Base-by-base conservation (phyloP, 1,140 invertebrate genomes). In the Scylla paramamosain region DNA sequence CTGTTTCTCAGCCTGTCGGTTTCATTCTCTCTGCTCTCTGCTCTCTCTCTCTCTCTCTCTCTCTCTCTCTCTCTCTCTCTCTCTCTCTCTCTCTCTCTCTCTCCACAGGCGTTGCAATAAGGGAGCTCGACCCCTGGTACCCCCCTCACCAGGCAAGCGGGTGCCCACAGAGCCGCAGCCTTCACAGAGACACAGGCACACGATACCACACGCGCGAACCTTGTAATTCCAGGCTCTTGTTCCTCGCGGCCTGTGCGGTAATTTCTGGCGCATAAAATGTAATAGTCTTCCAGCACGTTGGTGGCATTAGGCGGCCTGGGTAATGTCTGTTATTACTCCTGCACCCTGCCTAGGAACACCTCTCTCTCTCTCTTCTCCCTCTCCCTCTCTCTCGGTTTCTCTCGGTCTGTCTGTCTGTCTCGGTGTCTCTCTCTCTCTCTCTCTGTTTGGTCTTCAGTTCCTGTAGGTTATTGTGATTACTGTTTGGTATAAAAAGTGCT, bases 191-290 rank as follows among this genome's bases (percentile, higher is more conserved):
- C 67, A 77, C 67, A n/a, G 2, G n/a, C 16, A 77, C 67, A 77
- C 67, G 52, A 77, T n/a, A 77, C 67, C 67, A 25, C 67, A 77
- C 67, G n/a, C 67, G n/a, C 25, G 67, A 77, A 8, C 67, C 67
- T 77, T 77, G 67, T 77, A 77, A 77, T 77, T 77, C 67, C 67
- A n/a, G 67, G 20, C 67, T 77, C 67, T 77, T 77, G 67, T 77
- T 77, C 20, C 67, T 77, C 52, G 20, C 20, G 67, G 67, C 4
- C 67, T 7, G 20, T n/a, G 67, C 67, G 67, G 67, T 77, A 77
- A 77, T 77, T 77, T 20, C 6, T 77, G 67, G 67, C 67, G 67
- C 67, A 77, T 77, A 77, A 77, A 77, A 77, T 77, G 67, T 77
- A 77, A 77, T 77, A 20, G 20, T 77, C 67, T 77, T 77, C 67